Evolutionary conservation across 2,797 vertebrate genomes (phyloP).

Genomic region (Odontamblyopus lacepedii): DNA sequence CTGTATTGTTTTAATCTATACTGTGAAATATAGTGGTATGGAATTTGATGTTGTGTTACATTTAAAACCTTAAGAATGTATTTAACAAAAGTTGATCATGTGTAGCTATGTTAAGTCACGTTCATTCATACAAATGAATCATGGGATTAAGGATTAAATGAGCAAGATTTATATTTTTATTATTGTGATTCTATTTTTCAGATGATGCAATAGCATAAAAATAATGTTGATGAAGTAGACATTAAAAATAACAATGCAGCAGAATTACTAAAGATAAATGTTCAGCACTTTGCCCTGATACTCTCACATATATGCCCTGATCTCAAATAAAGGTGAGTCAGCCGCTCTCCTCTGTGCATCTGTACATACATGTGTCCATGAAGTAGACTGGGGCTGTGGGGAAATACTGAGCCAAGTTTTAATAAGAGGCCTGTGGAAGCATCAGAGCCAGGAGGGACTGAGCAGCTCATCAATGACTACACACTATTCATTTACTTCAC

Average conservation of each 20-base stretch:
- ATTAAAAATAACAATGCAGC: not conserved
- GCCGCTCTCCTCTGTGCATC: constrained; percentile 15
- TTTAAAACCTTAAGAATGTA: too few species aligned
- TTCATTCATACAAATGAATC: too few species aligned
- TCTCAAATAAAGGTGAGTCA: constrained; percentile 6
- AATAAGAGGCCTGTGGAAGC: constrained; percentile 23
- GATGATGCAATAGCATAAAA: too few species aligned
- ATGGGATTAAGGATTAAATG: too few species aligned
- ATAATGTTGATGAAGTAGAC: too few species aligned
- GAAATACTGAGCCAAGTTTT: constrained; percentile 31
- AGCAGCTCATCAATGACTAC: constrained; percentile 23
- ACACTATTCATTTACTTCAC: constrained; percentile 21
- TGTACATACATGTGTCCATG: constrained; percentile 12
- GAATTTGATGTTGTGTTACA: too few species aligned
- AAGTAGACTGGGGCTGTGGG: constrained; percentile 33
- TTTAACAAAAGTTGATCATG: too few species aligned
- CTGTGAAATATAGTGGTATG: too few species aligned
- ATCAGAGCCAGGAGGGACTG: constrained; percentile 42
- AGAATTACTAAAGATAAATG: not conserved
- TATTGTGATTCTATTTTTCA: too few species aligned
- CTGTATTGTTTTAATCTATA: too few species aligned
- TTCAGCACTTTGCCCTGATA: not conserved
- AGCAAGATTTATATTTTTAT: too few species aligned
- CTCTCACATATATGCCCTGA: not conserved
- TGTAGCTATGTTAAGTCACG: too few species aligned